A percentile compares a stretch with the other conserved stretches of the same genome.
Conservation (phyloP, 2,797 vertebrate genomes). For the Myripristis jacobus region DNA sequence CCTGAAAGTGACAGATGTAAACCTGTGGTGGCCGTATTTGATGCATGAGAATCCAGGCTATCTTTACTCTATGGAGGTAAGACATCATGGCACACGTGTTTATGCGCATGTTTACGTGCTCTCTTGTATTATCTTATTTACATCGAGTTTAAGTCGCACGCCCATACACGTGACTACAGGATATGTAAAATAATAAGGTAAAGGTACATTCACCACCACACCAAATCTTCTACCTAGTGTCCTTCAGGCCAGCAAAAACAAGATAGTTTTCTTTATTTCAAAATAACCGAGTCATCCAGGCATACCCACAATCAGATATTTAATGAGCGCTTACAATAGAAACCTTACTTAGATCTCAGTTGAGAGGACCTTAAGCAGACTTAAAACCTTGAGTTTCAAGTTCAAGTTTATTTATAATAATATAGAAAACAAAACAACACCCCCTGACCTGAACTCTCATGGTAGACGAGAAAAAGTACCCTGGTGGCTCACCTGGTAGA, state of each 20-base stretch:
- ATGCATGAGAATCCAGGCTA: constrained; percentile 92
- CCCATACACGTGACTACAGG: too few relatives aligned
- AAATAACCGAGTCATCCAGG: background rate
- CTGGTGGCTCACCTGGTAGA: too few relatives aligned
- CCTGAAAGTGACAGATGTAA: constrained; percentile 86
- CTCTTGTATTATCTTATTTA: too few relatives aligned
- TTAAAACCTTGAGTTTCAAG: too few relatives aligned
- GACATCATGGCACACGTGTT: background rate
- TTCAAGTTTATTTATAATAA: too few relatives aligned
- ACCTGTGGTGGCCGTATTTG: constrained; percentile 96
- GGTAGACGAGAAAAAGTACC: too few relatives aligned
- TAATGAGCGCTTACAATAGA: background rate
- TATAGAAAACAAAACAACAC: too few relatives aligned
- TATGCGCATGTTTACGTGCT: too few relatives aligned
- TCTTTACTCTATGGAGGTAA: constrained; percentile 91
- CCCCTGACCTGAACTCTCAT: too few relatives aligned
- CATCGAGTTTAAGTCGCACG: background rate
- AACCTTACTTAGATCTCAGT: too few relatives aligned
- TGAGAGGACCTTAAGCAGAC: too few relatives aligned
- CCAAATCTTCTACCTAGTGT: background rate
- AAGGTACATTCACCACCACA: background rate
- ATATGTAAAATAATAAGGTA: background rate
- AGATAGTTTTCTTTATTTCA: constrained; percentile 1
- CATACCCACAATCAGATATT: background rate
- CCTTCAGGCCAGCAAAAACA: background rate